Percentiles rank a stretch among this genome's conserved stretches.
Evolutionary conservation across 2,113 vertebrate genomes (phyloP).

Genomic region (Perca fluviatilis): DNA sequence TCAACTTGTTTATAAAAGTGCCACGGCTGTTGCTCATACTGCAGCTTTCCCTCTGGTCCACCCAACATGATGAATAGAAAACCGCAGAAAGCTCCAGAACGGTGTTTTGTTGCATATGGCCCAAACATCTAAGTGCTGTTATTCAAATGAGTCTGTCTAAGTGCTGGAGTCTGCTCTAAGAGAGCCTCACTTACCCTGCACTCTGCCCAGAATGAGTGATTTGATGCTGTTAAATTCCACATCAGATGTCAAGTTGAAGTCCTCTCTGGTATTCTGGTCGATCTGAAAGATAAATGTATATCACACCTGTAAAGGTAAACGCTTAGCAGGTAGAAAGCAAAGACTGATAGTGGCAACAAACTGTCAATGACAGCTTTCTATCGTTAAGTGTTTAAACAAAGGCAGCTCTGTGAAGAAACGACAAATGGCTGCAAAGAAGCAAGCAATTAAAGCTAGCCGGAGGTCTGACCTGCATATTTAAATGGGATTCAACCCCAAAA

Average conservation of each 20-base stretch:
- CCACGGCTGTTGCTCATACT: conserved; percentile 24
- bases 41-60: conserved; percentile 7
- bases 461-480: conserved; percentile 25
- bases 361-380: neutral
- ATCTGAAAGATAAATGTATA: conserved; percentile 81
- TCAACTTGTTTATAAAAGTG: conserved; percentile 11
- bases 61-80: conserved; percentile 22
- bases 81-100: conserved; percentile 18
- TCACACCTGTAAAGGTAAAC: conserved; percentile 3
- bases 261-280: conserved; percentile 86
- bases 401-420: neutral
- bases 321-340: conserved; percentile 1
- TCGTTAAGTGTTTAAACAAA: conserved; percentile 9
- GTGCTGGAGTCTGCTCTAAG: neutral
- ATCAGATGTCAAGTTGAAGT: conserved; percentile 90
- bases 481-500: conserved; percentile 7
- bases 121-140: conserved; percentile 35
- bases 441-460: neutral
- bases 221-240: conserved; percentile 91
- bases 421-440: conserved; percentile 1
- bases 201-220: conserved; percentile 89
- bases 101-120: conserved; percentile 16
- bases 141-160: conserved; percentile 52
- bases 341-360: neutral
- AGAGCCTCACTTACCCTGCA: conserved; percentile 87